A percentile compares a stretch with the other conserved stretches of the same genome.
phyloP scores from a whole-genome alignment of 2,888 invertebrate species.

The Adelphocoris suturalis region DNA sequence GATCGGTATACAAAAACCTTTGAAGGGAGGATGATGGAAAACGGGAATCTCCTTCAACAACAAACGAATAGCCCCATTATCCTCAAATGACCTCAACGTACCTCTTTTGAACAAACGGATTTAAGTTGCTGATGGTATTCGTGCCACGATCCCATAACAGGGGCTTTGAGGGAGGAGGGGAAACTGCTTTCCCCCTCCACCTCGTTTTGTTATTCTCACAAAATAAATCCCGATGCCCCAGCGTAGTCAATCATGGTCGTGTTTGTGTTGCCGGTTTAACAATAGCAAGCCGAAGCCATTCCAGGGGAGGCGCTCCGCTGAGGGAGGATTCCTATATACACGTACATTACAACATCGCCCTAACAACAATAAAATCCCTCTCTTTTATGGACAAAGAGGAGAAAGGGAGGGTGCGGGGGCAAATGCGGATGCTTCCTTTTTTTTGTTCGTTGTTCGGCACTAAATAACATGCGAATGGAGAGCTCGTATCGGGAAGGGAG shows the following conservation, averaged over 20 bases:
- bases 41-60: background rate
- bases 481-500: slow-evolving; percentile 3
- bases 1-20: background rate
- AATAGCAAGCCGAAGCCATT: slow-evolving; percentile 39
- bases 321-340: slow-evolving; percentile 13
- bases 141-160: slow-evolving; percentile 39
- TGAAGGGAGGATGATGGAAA: background rate
- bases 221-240: slow-evolving; percentile 51
- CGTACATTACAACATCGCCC: slow-evolving; percentile 42
- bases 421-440: slow-evolving; percentile 23
- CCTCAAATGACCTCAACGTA: slow-evolving; percentile 21
- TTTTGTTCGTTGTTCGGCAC: slow-evolving; percentile 34
- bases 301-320: background rate
- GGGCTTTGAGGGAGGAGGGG: background rate
- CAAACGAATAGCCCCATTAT: background rate
- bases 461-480: slow-evolving; percentile 39
- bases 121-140: slow-evolving; percentile 42
- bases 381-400: background rate
- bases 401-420: background rate
- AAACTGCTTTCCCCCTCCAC: background rate
- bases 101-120: slow-evolving; percentile 26
- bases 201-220: slow-evolving; percentile 57
- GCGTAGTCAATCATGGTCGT: slow-evolving; percentile 57
- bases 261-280: slow-evolving; percentile 31
- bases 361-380: slow-evolving; percentile 38